Evolutionary conservation across 2,888 invertebrate species (phyloP).

Genomic region (Prosopocoilus inquinatus): DNA sequence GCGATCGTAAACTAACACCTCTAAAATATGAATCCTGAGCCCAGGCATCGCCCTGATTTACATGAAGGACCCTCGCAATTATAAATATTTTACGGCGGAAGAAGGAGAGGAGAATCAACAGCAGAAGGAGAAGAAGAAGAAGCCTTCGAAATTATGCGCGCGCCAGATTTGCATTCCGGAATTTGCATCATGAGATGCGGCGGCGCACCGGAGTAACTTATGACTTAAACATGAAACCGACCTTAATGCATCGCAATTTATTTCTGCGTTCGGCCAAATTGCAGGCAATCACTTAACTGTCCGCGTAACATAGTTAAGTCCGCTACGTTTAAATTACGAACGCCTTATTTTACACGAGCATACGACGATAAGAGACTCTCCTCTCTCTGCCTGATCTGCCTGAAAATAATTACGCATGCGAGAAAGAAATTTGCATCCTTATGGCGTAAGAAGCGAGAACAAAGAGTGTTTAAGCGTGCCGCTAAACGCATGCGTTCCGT

Average conservation of each 20-base stretch:
- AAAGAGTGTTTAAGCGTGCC: too few relatives aligned
- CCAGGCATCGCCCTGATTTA: too few relatives aligned
- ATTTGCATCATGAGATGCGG: constrained; percentile 24
- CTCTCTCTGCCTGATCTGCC: too few relatives aligned
- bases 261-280: constrained; percentile 20
- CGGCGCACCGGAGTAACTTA: constrained; percentile 21
- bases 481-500: too few relatives aligned
- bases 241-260: constrained; percentile 23
- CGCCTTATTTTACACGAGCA: background rate
- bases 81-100: constrained; percentile 1
- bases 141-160: constrained; percentile 16
- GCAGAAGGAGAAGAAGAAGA: too few relatives aligned
- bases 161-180: constrained; percentile 14
- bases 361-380: too few relatives aligned
- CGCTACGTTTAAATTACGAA: constrained; percentile 6
- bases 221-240: constrained; percentile 26
- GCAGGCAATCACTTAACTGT: constrained; percentile 20
- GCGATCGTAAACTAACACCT: too few relatives aligned
- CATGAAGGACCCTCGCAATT: background rate
- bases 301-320: constrained; percentile 12
- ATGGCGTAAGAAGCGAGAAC: too few relatives aligned
- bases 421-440: too few relatives aligned
- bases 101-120: background rate
- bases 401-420: too few relatives aligned
- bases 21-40: too few relatives aligned